Evolutionary conservation across 2,113 vertebrate species (phyloP).

Genomic region (Butorides virescens): DNA sequence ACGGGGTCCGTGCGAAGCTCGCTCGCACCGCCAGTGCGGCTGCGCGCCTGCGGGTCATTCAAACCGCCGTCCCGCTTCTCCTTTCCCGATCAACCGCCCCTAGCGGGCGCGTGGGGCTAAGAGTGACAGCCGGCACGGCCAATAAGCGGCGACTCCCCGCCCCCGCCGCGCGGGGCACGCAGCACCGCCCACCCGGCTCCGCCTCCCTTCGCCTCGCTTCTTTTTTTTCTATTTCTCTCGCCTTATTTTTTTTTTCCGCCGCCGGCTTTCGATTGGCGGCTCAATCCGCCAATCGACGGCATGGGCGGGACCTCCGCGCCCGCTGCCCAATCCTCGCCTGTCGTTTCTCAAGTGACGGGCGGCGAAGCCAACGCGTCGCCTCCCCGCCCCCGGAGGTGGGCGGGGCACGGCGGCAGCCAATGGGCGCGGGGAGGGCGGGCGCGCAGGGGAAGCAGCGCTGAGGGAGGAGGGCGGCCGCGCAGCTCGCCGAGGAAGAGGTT

Average conservation of each 20-base stretch:
- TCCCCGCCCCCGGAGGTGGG: not conserved
- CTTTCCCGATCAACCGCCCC: not conserved
- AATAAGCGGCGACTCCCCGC: not conserved
- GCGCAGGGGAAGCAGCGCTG: not conserved
- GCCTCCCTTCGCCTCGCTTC: not conserved
- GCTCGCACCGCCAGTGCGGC: fast-evolving
- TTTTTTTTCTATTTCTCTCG: not conserved
- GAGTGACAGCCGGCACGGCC: fast-evolving
- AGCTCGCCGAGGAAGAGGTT: too few species aligned
- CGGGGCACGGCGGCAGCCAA: not conserved
- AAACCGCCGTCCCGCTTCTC: fast-evolving
- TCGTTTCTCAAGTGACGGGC: not conserved
- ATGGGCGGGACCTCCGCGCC: fast-evolving
- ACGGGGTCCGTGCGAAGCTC: too few species aligned
- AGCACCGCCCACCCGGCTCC: not conserved
- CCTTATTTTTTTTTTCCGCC: not conserved
- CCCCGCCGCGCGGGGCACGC: not conserved
- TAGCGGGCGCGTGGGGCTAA: not conserved
- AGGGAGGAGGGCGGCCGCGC: not conserved
- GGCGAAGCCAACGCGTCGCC: not conserved
- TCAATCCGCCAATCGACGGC: not conserved
- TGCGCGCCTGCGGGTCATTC: not conserved
- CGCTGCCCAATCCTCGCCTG: fast-evolving
- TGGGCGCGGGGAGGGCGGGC: slow-evolving; percentile 3
- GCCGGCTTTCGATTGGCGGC: not conserved